Evolutionary conservation across 1,140 invertebrate genomes (phyloP), one percentile per base, ranked within the genome.

Genomic region (Gonatopus flavifemur): DNA sequence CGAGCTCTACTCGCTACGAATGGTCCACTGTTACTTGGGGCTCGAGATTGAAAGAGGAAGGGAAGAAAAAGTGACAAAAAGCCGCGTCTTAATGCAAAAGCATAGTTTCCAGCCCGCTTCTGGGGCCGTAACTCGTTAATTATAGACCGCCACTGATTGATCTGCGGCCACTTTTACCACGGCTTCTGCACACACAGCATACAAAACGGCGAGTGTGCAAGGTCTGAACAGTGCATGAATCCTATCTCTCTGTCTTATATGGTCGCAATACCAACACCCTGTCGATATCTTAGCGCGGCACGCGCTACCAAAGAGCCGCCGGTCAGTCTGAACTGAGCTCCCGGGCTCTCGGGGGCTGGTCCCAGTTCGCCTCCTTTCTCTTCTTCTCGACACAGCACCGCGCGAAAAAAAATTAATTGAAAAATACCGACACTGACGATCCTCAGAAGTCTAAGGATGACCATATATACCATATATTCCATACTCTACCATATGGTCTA

Each of bases 1-100:
- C 24, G 33, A 43, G 53, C 46, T 32, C 41, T n/a, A n/a, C n/a
- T n/a, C n/a, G n/a, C n/a, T n/a, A n/a, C n/a, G n/a, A n/a, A n/a
- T n/a, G n/a, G n/a, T n/a, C n/a, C n/a, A n/a, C n/a, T n/a, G n/a
- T n/a, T n/a, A n/a, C n/a, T n/a, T n/a, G n/a, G n/a, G n/a, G n/a
- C 53, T 55, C 43, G 52, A 36, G 49, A 52, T n/a, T n/a, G n/a
- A n/a, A n/a, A n/a, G n/a, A n/a, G n/a, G n/a, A n/a, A n/a, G n/a
- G n/a, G n/a, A n/a, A n/a, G n/a, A n/a, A 55, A 60, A 50, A 75
- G 72, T 72, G 70, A 76, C 72, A 77, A 75, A 77, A 77, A 77
- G 64, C 65, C 49, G 64, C 59, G 67, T 71, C 71, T 69, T 72
- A 71, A 76, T 77, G 75, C 72, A 76, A 75, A 75, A 64, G 66